Conservation (phyloP, 2,113 vertebrate genomes). For the Sisor rabdophorus region DNA sequence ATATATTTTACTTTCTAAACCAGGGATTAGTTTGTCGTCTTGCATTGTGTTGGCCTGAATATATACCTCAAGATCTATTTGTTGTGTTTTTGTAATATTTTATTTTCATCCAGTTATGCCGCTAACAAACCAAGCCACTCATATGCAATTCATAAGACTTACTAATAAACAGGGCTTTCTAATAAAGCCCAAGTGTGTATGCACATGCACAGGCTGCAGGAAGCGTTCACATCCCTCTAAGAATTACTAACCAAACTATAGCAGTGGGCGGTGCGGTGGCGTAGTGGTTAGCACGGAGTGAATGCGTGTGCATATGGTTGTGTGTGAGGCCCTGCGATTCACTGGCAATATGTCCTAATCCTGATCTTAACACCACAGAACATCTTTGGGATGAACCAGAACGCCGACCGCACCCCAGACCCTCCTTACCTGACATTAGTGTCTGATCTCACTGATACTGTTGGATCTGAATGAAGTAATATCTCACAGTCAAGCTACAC, state of each 20-base stretch:
- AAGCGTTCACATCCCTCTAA: not conserved
- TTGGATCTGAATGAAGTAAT: too few relatives aligned
- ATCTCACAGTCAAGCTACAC: too few relatives aligned
- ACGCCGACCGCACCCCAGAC: too few relatives aligned
- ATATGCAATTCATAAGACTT: conserved; percentile 14
- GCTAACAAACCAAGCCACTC: not conserved
- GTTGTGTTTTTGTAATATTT: not conserved
- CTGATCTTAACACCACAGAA: too few relatives aligned
- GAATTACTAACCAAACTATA: not conserved
- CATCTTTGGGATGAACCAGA: too few relatives aligned
- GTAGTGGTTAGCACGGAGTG: too few relatives aligned
- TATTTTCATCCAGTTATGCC: not conserved
- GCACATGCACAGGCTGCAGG: not conserved
- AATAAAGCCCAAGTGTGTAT: not conserved
- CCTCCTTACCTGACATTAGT: too few relatives aligned
- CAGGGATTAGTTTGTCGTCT: not conserved
- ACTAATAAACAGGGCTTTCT: not conserved
- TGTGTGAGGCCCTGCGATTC: too few relatives aligned
- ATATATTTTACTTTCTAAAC: not conserved
- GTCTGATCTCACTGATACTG: too few relatives aligned
- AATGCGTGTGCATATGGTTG: too few relatives aligned
- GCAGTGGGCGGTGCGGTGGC: too few relatives aligned
- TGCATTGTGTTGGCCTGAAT: not conserved
- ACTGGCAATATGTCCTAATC: too few relatives aligned
- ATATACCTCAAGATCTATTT: conserved; percentile 6